A percentile compares a stretch with the other conserved stretches of the same genome.
These are phyloP conservation scores for Drosophila maculinotata DNA, from an alignment of 2,888 invertebrate species.

Conservation along the genomic window DNA sequence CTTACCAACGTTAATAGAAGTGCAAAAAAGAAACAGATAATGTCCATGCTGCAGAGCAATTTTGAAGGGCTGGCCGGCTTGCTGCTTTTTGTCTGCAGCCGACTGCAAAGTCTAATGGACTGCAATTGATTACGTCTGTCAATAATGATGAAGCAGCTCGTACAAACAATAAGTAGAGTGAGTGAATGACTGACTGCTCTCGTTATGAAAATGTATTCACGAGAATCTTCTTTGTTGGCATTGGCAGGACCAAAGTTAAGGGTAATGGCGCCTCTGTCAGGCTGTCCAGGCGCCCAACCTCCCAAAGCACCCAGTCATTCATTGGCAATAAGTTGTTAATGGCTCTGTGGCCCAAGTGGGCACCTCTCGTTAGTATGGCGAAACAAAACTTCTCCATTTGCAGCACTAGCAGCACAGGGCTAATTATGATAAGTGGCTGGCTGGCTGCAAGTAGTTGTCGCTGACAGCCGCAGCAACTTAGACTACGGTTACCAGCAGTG, in stretches of 20 bases:
- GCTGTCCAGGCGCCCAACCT: background rate
- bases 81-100: slow-evolving; percentile 51
- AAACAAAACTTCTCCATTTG: slow-evolving; percentile 61
- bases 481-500: slow-evolving; percentile 37
- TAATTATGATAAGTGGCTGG: slow-evolving; percentile 74
- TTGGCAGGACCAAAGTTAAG: slow-evolving; percentile 12
- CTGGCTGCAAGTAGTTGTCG: slow-evolving; percentile 70
- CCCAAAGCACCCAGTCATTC: slow-evolving; percentile 16
- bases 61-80: slow-evolving; percentile 5
- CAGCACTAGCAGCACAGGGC: slow-evolving; percentile 52
- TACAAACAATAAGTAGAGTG: slow-evolving; percentile 51
- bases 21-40: slow-evolving; percentile 15
- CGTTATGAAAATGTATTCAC: slow-evolving; percentile 62
- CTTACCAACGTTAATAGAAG: background rate
- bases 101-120: slow-evolving; percentile 79
- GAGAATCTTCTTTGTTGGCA: slow-evolving; percentile 34
- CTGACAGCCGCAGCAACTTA: slow-evolving; percentile 51
- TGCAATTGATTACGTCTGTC: slow-evolving; percentile 82
- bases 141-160: slow-evolving; percentile 63
- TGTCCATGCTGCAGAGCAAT: slow-evolving; percentile 18
- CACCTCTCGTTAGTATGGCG: slow-evolving; percentile 50
- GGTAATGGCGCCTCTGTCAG: slow-evolving; percentile 12
- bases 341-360: slow-evolving; percentile 51
- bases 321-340: slow-evolving; percentile 63
- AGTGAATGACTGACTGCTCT: slow-evolving; percentile 50